Conservation (phyloP, 2,113 vertebrate species). For the Alligator mississippiensis region DNA sequence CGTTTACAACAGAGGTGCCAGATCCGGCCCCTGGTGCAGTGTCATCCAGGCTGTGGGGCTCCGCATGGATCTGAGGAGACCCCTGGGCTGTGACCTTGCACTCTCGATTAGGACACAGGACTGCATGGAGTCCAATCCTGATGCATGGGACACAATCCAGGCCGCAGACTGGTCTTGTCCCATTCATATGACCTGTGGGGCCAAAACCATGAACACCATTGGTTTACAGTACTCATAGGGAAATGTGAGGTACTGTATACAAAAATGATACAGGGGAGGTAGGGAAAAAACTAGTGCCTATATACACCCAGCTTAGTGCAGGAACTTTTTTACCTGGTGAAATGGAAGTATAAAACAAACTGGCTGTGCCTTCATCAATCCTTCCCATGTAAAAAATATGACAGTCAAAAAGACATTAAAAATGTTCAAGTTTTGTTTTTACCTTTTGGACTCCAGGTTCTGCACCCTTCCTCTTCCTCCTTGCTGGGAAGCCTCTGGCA, state of each 20-base stretch:
- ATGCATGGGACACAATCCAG: no score
- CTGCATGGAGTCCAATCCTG: no score
- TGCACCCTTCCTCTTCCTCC: background rate
- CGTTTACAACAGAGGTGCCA: background rate
- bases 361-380: background rate
- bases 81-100: no score
- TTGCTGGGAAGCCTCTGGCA: background rate
- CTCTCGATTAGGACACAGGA: no score
- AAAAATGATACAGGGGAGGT: background rate
- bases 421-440: background rate
- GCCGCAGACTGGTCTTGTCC: no score
- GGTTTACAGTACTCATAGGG: background rate
- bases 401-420: background rate
- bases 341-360: constrained; percentile 1
- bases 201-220: no score
- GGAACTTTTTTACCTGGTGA: background rate
- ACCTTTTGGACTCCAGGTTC: background rate
- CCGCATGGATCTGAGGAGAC: no score
- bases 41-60: no score
- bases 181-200: no score
- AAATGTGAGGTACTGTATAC: background rate
- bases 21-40: no score
- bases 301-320: background rate
- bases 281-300: background rate
- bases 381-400: background rate